Conservation (phyloP, 2,797 vertebrate species). For the Holocentrus rufus region DNA sequence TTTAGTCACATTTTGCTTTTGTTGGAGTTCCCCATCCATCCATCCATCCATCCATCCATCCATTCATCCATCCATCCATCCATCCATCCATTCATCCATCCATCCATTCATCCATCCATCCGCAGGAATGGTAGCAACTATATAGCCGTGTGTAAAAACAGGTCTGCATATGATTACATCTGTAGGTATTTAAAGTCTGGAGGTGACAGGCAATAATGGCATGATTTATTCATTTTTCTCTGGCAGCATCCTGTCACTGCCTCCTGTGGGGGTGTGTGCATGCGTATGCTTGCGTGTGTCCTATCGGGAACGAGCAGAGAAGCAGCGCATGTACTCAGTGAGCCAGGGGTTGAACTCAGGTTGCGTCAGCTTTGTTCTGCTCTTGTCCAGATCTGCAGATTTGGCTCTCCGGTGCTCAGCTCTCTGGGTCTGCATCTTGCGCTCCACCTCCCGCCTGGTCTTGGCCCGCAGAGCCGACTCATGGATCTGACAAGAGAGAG, state of each 20-base stretch:
- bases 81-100: too few species aligned
- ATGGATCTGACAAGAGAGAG: conserved; percentile 86
- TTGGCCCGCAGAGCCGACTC: conserved; percentile 93
- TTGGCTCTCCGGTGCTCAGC: conserved; percentile 81
- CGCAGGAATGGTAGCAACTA: too few species aligned
- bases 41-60: too few species aligned
- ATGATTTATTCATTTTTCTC: conserved; percentile 18
- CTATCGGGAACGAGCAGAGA: conserved; percentile 88
- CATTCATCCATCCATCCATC: too few species aligned
- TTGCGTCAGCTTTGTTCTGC: conserved; percentile 67
- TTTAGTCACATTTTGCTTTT: conserved; percentile 9
- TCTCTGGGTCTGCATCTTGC: conserved; percentile 79
- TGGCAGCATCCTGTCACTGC: conserved; percentile 17
- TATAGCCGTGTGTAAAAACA: too few species aligned
- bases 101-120: too few species aligned
- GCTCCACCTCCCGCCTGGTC: conserved; percentile 90
- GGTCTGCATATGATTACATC: too few species aligned
- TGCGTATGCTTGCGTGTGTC: conserved; percentile 18
- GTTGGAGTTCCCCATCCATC: too few species aligned
- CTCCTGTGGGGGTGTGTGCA: background rate
- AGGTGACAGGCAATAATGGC: conserved; percentile 38
- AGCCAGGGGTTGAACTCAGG: conserved; percentile 92
- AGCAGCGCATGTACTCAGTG: conserved; percentile 97
- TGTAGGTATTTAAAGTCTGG: conserved; percentile 1
- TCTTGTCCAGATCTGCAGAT: conserved; percentile 82